Evolutionary conservation across 2,797 vertebrate species (phyloP), one percentile per base, ranked within the genome.

Genomic region (Buceros bicornis): DNA sequence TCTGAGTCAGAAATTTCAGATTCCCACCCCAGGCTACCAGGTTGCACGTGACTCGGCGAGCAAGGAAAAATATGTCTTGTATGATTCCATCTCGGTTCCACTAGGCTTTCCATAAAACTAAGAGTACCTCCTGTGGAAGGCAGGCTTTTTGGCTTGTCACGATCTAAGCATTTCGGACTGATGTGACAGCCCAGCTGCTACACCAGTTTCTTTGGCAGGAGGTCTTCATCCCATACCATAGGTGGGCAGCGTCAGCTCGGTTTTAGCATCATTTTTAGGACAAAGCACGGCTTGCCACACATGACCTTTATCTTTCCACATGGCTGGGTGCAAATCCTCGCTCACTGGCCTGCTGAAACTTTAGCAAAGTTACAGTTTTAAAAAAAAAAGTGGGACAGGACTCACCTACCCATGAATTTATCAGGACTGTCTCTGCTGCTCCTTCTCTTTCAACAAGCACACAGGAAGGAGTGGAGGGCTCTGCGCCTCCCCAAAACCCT

Each of bases 231-330:
- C 47, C 21, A 22, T 15, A 70, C 35, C 17, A 45, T 40, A 40
- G 8, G 5, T 45, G 65, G 82, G 66, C 45, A 70, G 56, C 4
- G 28, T 64, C 66, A 79, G 6, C n/a, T 90, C 1, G 1, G 43
- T 24, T 73, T 92, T 86, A 92, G 24, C 61, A 82, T 65, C n/a
- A 11, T 79, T 82, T 83, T 60, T 21, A 79, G 77, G 54, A 31
- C 35, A 77, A 56, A 62, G 40, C 56, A 48, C 2, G 4, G 28
- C n/a, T 89, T 92, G 33, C 56, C 40, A 60, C 40, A 64, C 26
- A 21, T 72, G 60, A 72, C 40, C 18, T 87, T 95, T 48, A 35
- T 73, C 19, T 74, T 73, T 45, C 65, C 56, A 42, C 42, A 33
- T 11, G 33, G 29, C 10, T 89, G 64, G 35, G 60, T 65, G 61